Conservation (phyloP, 2,888 invertebrate genomes). For the Aproaerema taeniolella region DNA sequence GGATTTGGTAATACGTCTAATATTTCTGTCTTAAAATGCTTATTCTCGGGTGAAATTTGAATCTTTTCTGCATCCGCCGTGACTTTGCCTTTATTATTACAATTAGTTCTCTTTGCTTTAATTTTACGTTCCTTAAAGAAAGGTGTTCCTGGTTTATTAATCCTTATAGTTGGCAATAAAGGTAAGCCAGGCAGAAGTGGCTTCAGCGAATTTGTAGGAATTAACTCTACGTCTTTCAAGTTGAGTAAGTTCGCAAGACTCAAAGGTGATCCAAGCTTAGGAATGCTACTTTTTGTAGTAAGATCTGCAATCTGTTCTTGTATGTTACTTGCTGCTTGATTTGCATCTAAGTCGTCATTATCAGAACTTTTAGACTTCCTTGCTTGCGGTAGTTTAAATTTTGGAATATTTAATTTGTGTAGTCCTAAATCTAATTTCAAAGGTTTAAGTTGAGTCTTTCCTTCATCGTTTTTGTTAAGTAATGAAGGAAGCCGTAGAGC, state of each 20-base stretch:
- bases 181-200: slow-evolving; percentile 13
- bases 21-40: slow-evolving; percentile 19
- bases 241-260: slow-evolving; percentile 38
- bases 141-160: slow-evolving; percentile 1
- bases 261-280: too few relatives aligned
- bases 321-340: slow-evolving; percentile 20
- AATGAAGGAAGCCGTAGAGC: neutral
- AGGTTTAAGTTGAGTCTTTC: neutral
- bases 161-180: slow-evolving; percentile 5
- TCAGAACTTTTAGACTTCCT: slow-evolving; percentile 1
- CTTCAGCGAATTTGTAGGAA: slow-evolving; percentile 19
- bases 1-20: slow-evolving; percentile 22
- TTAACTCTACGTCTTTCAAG: slow-evolving; percentile 40
- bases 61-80: neutral
- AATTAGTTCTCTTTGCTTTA: neutral
- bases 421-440: slow-evolving; percentile 1
- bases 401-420: neutral
- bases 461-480: neutral
- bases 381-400: neutral
- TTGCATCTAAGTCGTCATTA: slow-evolving; percentile 19
- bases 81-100: neutral
- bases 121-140: slow-evolving; percentile 1
- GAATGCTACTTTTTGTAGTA: neutral
- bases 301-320: slow-evolving; percentile 14
- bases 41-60: too few relatives aligned